Conservation (phyloP, 2,113 vertebrate genomes). For the Trachemys scripta region DNA sequence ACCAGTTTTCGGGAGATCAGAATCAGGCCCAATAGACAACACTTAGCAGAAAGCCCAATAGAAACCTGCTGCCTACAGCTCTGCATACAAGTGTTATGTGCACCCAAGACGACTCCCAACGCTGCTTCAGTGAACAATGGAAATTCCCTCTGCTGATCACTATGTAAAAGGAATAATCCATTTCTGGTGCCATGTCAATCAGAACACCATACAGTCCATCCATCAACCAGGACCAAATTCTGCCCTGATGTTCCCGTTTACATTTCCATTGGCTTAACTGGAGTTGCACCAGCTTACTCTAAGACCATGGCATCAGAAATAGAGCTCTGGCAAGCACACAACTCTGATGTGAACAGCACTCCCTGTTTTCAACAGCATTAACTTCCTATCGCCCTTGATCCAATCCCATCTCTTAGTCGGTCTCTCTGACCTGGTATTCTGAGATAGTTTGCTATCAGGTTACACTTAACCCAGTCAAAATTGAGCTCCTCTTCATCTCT, state of each 20-base stretch:
- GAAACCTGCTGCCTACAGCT: fast-evolving
- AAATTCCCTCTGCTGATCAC: background rate
- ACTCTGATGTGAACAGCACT: background rate
- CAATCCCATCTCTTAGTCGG: background rate
- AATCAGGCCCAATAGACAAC: fast-evolving
- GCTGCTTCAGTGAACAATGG: background rate
- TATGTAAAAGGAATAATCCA: background rate
- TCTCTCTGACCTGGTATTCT: background rate
- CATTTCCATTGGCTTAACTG: background rate
- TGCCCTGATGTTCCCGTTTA: background rate
- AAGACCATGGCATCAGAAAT: background rate
- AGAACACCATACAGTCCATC: background rate
- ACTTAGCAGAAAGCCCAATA: fast-evolving
- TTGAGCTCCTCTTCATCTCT: background rate
- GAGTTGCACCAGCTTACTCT: background rate
- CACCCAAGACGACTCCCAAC: background rate
- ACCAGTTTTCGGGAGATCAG: fast-evolving
- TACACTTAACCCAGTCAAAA: background rate
- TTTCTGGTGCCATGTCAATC: background rate
- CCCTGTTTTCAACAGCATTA: background rate
- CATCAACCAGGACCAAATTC: background rate
- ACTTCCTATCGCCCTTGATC: background rate
- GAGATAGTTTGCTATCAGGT: background rate
- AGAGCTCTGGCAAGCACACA: background rate
- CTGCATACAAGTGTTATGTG: background rate